Conservation (phyloP, 2,797 vertebrate genomes). For the Crocodylus rhombifer region DNA sequence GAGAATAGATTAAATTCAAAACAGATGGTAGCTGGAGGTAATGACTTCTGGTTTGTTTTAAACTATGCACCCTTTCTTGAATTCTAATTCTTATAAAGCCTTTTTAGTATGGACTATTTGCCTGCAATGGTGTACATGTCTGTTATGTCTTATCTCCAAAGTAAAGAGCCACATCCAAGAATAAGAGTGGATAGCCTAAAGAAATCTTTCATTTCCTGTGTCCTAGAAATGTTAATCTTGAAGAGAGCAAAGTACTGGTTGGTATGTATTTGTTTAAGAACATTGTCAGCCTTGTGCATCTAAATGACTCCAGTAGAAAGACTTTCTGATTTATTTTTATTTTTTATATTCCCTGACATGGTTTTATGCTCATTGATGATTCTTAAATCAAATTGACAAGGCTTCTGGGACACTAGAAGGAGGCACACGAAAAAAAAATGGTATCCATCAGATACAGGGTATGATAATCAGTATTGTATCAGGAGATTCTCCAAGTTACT, state of each 20-base stretch:
- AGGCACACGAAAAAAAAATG: background rate
- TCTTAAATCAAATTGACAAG: background rate
- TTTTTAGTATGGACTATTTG: constrained; percentile 41
- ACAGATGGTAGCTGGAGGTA: constrained; percentile 53
- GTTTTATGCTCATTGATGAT: background rate
- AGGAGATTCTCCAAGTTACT: background rate
- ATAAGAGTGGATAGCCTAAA: constrained; percentile 42
- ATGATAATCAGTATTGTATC: background rate
- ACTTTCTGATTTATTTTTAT: background rate
- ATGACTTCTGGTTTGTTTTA: constrained; percentile 60
- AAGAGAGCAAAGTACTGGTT: constrained; percentile 51
- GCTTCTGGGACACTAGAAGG: background rate
- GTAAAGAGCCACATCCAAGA: constrained; percentile 48
- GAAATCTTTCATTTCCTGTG: constrained; percentile 79
- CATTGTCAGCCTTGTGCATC: constrained; percentile 11
- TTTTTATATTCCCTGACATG: background rate
- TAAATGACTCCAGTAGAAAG: constrained; percentile 39
- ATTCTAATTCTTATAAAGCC: constrained; percentile 16
- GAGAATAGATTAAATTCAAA: constrained; percentile 63
- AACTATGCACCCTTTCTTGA: constrained; percentile 13
- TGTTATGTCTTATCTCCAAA: constrained; percentile 35
- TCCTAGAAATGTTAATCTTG: constrained; percentile 66
- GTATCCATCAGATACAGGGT: background rate
- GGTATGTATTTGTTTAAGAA: constrained; percentile 50
- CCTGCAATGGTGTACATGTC: constrained; percentile 31